Evolutionary conservation across 1,140 invertebrate species (phyloP).

Genomic region (Tribolium castaneum): DNA sequence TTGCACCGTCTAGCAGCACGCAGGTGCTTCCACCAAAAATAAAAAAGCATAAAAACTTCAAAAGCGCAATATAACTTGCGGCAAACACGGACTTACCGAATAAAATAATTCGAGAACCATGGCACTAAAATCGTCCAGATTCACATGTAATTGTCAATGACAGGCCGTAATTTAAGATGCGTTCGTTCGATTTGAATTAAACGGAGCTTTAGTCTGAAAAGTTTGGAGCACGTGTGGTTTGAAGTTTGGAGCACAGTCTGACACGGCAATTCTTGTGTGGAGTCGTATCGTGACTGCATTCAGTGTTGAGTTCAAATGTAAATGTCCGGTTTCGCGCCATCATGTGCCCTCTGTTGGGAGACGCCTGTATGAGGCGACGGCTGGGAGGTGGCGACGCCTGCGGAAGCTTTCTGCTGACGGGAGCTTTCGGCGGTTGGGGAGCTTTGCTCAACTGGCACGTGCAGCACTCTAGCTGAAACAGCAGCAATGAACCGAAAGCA

Average conservation of each 20-base stretch:
- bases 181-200: neutral
- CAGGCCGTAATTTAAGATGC: neutral
- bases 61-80: neutral
- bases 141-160: neutral
- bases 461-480: neutral
- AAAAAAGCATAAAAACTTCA: neutral
- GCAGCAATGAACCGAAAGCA: neutral
- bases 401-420: constrained; percentile 8
- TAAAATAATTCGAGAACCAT: neutral
- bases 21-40: neutral
- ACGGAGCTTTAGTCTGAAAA: neutral
- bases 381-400: constrained; percentile 1
- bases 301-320: constrained; percentile 25
- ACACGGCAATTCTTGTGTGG: constrained; percentile 13
- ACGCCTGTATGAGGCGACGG: neutral
- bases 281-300: constrained; percentile 37
- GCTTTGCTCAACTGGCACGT: constrained; percentile 7
- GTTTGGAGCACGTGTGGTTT: constrained; percentile 26
- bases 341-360: constrained; percentile 25
- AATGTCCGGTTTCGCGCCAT: constrained; percentile 25
- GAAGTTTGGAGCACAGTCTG: constrained; percentile 35
- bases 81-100: neutral
- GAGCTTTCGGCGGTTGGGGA: neutral
- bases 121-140: neutral
- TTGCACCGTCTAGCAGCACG: neutral